phyloP scores from a whole-genome alignment of 2,888 invertebrate genomes.

The Epicampocera succincta region DNA sequence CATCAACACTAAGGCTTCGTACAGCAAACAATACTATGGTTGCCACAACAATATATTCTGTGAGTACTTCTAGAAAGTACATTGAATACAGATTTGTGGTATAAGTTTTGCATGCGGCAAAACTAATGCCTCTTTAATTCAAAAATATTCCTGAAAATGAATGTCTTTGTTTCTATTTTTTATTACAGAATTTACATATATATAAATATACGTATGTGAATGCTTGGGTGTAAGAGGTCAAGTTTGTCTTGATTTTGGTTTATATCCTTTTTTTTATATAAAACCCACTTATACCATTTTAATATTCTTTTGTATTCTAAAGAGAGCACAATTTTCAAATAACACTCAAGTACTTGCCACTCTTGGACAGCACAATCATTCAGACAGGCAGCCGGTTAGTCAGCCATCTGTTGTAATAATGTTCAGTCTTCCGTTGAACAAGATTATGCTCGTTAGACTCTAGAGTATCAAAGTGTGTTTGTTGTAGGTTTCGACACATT shows the following conservation, averaged over 20 bases:
- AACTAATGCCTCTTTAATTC: too few relatives aligned
- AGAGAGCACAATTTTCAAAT: conserved; percentile 11
- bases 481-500: conserved; percentile 27
- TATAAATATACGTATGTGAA: too few relatives aligned
- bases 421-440: conserved; percentile 63
- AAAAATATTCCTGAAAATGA: too few relatives aligned
- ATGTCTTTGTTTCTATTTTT: too few relatives aligned
- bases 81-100: too few relatives aligned
- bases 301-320: background rate
- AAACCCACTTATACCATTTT: conserved; percentile 35
- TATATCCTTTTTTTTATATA: background rate
- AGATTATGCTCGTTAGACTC: conserved; percentile 55
- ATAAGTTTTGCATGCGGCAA: too few relatives aligned
- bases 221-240: too few relatives aligned
- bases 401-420: conserved; percentile 40
- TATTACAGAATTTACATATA: too few relatives aligned
- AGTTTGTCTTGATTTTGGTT: background rate
- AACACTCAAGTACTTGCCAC: background rate
- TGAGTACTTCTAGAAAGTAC: too few relatives aligned
- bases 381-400: conserved; percentile 14
- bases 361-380: background rate
- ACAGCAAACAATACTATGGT: too few relatives aligned
- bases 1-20: too few relatives aligned
- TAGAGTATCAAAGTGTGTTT: conserved; percentile 19
- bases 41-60: too few relatives aligned